phyloP scores from a whole-genome alignment of 2,888 invertebrate species.

The Micoletzkya japonica region DNA sequence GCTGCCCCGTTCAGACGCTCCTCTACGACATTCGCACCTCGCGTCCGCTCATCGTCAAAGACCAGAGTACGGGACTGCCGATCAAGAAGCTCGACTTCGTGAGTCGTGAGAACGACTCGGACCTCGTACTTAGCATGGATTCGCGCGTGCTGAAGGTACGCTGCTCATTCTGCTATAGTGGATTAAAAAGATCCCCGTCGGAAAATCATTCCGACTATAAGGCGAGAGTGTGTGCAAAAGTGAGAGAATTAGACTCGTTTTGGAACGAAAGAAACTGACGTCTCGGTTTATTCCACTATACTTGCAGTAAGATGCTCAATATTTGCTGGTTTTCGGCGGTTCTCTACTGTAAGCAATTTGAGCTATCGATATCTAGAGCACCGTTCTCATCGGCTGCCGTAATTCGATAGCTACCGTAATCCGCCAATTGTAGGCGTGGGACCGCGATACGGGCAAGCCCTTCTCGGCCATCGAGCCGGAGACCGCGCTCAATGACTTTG shows the following conservation, averaged over 20 bases:
- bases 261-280: too few relatives aligned
- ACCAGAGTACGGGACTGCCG: conserved; percentile 90
- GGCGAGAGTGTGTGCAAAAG: neutral
- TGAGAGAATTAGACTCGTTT: too few relatives aligned
- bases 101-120: conserved; percentile 57
- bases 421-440: conserved; percentile 71
- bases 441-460: conserved; percentile 82
- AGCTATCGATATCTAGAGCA: neutral
- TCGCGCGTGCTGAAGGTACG: conserved; percentile 80
- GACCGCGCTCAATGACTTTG: conserved; percentile 79
- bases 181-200: too few relatives aligned
- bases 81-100: conserved; percentile 85
- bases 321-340: neutral
- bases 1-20: conserved; percentile 69
- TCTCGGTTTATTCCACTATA: neutral
- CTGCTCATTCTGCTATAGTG: neutral
- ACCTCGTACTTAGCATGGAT: conserved; percentile 86
- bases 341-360: neutral
- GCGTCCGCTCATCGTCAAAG: conserved; percentile 85
- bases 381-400: too few relatives aligned
- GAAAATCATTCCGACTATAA: neutral
- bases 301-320: neutral
- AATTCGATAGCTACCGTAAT: too few relatives aligned
- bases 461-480: conserved; percentile 87
- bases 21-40: conserved; percentile 90